Conservation (phyloP, 37 sponge, comb jelly and placozoan species). For the Eunapius fragilis region DNA sequence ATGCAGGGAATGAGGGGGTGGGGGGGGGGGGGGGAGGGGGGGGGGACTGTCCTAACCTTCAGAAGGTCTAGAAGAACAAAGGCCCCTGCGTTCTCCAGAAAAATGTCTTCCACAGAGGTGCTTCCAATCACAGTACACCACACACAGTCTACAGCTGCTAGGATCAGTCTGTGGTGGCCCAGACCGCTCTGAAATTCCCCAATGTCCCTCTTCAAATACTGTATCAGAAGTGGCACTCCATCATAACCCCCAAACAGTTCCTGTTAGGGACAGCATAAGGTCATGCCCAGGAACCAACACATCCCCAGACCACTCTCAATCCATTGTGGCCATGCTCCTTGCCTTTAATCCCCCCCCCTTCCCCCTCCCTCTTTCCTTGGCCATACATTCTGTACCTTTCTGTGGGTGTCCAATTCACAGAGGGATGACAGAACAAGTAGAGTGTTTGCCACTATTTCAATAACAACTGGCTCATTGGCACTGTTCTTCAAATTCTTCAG, state of each 20-base stretch:
- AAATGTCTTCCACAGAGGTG: conserved; percentile 85
- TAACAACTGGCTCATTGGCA: conserved; percentile 25
- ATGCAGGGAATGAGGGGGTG: neutral
- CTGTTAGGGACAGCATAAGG: conserved; percentile 24
- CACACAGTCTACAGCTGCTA: conserved; percentile 80
- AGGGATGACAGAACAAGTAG: conserved; percentile 79
- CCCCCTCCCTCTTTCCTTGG: too few relatives aligned
- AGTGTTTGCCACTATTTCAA: conserved; percentile 83
- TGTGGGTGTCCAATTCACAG: conserved; percentile 62
- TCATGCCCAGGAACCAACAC: too few relatives aligned
- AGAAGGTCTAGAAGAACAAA: conserved; percentile 89
- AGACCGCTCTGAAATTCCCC: conserved; percentile 75
- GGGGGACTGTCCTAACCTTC: conserved; percentile 52
- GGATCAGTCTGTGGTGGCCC: conserved; percentile 88
- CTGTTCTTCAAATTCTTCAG: conserved; percentile 21
- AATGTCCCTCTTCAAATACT: conserved; percentile 74
- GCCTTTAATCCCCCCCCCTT: too few relatives aligned
- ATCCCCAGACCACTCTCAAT: too few relatives aligned
- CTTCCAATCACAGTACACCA: conserved; percentile 91
- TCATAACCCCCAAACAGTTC: conserved; percentile 90
- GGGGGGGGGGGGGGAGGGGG: neutral
- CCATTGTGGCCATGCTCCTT: too few relatives aligned
- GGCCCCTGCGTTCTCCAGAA: conserved; percentile 93
- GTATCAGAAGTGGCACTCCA: conserved; percentile 78
- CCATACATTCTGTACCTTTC: too few relatives aligned